A percentile compares a stretch with the other conserved stretches of the same genome.
Evolutionary conservation across 1,140 invertebrate species (phyloP).

Genomic region (Hyphantria cunea): DNA sequence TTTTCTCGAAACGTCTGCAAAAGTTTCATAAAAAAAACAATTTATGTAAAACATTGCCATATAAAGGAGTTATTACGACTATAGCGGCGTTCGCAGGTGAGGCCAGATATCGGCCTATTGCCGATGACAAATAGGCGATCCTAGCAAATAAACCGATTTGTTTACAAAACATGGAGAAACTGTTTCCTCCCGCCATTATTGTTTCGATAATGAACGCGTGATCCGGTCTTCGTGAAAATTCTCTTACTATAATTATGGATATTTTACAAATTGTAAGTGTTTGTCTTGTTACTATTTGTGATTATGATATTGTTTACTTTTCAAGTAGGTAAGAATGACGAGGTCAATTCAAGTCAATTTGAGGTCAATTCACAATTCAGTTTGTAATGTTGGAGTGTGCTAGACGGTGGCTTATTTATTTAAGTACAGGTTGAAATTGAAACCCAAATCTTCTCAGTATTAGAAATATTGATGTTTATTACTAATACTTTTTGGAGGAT

Average conservation of each 20-base stretch:
- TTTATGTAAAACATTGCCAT: too few relatives aligned
- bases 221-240: constrained; percentile 9
- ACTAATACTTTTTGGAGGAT: too few relatives aligned
- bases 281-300: neutral
- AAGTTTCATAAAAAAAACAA: too few relatives aligned
- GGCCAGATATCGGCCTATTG: neutral
- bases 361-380: too few relatives aligned
- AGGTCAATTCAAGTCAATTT: too few relatives aligned
- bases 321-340: too few relatives aligned
- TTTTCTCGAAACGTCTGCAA: neutral
- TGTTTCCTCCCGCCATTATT: constrained; percentile 13
- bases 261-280: constrained; percentile 24
- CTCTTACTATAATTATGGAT: constrained; percentile 10
- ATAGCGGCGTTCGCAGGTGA: neutral
- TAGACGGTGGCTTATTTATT: too few relatives aligned
- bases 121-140: constrained; percentile 12
- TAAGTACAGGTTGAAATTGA: too few relatives aligned
- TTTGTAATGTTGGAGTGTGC: too few relatives aligned
- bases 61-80: too few relatives aligned
- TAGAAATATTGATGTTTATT: too few relatives aligned
- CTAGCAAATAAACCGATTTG: constrained; percentile 11
- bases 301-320: neutral
- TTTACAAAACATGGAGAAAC: constrained; percentile 23
- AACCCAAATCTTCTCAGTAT: too few relatives aligned
- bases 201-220: constrained; percentile 8